These are phyloP conservation scores for Aplochiton taeniatus DNA, from an alignment of 2,797 vertebrate genomes.

Conservation along the genomic window DNA sequence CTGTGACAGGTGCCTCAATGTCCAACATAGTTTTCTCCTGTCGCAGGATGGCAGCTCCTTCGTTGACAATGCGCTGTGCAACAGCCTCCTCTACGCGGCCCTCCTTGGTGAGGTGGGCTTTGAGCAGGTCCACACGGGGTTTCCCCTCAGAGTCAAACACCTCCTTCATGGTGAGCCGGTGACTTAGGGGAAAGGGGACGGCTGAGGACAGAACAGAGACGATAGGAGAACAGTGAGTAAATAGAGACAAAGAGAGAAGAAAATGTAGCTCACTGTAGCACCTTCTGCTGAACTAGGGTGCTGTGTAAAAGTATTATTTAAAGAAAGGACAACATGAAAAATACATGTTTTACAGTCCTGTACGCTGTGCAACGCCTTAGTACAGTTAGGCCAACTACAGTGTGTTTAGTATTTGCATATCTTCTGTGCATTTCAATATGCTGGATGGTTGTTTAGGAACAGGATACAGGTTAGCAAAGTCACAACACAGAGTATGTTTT, in stretches of 20 bases:
- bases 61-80: slow-evolving; percentile 75
- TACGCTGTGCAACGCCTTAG: no score
- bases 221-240: neutral
- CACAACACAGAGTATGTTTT: no score
- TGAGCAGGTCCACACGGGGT: slow-evolving; percentile 81
- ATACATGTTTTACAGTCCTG: no score
- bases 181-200: slow-evolving; percentile 82
- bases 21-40: slow-evolving; percentile 85
- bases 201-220: slow-evolving; percentile 54
- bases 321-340: no score
- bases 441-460: no score
- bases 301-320: no score
- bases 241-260: neutral
- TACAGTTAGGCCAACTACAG: no score
- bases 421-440: no score
- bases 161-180: slow-evolving; percentile 83
- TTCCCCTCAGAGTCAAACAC: slow-evolving; percentile 83
- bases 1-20: slow-evolving; percentile 84
- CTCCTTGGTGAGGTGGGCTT: slow-evolving; percentile 84
- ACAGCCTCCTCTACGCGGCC: slow-evolving; percentile 81
- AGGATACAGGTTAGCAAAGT: no score
- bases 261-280: no score
- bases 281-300: no score
- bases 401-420: no score
- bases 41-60: slow-evolving; percentile 79